phyloP scores from a whole-genome alignment of 2,113 vertebrate genomes.

The Calidris pugnax region DNA sequence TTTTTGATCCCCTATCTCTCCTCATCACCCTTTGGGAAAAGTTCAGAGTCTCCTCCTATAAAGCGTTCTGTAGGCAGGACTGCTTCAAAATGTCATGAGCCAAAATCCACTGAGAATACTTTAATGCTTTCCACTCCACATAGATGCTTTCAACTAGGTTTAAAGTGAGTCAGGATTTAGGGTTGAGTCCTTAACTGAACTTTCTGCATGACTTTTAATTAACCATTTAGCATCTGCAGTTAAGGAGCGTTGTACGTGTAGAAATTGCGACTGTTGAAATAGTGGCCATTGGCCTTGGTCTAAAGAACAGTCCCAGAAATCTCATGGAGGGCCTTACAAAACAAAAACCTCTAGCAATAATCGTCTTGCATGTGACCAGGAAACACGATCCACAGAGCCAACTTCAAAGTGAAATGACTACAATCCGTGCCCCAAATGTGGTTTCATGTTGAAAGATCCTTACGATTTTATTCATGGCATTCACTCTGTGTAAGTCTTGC shows the following conservation, averaged over 20 bases:
- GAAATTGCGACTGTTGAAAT: not conserved
- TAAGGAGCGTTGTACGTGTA: not conserved
- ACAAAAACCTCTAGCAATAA: not conserved
- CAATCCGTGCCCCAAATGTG: not conserved
- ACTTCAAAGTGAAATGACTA: not conserved
- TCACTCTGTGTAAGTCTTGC: not conserved
- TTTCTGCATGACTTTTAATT: not conserved
- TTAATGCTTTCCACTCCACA: not conserved
- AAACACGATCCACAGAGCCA: not conserved
- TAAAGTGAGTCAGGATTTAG: not conserved
- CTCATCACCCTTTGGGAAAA: conserved; percentile 45
- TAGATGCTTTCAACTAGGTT: not conserved
- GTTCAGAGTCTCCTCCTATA: conserved; percentile 27
- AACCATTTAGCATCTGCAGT: not conserved
- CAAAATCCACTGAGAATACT: not conserved
- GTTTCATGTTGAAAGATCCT: not conserved
- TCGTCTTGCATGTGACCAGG: fast-evolving
- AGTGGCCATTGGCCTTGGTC: not conserved
- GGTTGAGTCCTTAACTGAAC: conserved; percentile 7
- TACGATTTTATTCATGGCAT: not conserved
- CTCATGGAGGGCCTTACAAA: not conserved
- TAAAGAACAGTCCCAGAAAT: not conserved
- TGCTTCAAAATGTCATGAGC: conserved; percentile 32
- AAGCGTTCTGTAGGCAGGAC: conserved; percentile 23
- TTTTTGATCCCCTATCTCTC: conserved; percentile 45